Base-by-base conservation (phyloP, 1,140 invertebrate genomes). In the Drosophila watanabei region DNA sequence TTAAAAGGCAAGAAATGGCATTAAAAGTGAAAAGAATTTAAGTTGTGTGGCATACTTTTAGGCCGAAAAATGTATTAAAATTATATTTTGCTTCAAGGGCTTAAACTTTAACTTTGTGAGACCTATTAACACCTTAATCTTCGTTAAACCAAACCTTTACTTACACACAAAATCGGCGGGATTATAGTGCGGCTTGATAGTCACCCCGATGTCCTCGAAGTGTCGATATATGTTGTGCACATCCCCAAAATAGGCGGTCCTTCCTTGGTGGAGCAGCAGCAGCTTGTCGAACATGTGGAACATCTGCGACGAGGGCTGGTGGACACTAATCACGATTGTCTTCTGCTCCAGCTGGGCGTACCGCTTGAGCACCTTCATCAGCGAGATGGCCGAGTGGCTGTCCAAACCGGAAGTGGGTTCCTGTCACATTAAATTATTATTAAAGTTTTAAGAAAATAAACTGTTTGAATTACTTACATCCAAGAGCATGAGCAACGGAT, bases 251-350 rank as follows among this genome's bases (percentile, higher is more conserved):
- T 97, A 98, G 2, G 96, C 97, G 37, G 97, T 96, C 86, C 96
- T 95, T 45, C 97, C 97, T 70, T 96, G 95, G 82, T 96, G 96
- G 14, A 98, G 93, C 28, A 98, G 93, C n/a, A 98, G 93, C 51
- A 98, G 93, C 91, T 96, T 96, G 93, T 97, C 97, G 90, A 98
- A 97, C 94, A 97, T 96, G 93, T 97, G 96, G 93, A 98, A 98
- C 93, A 98, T 97, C 93, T 97, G 96, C 51, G 97, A 98, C 39
- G 97, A 97, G 0, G 97, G 97, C 92, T 98, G 97, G 93, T 98
- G 97, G 13, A 98, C 96, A 28, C 97, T 97, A 24, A 97, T 95
- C 39, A 98, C 95, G 35, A 98, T 95, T 4, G 96, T 97, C 93
- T 97, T 98, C 56, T 96, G 95, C 92, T 97, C 96, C 70, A 96